phyloP scores from a whole-genome alignment of 2,888 invertebrate species.

The Dryadula phaetusa region DNA sequence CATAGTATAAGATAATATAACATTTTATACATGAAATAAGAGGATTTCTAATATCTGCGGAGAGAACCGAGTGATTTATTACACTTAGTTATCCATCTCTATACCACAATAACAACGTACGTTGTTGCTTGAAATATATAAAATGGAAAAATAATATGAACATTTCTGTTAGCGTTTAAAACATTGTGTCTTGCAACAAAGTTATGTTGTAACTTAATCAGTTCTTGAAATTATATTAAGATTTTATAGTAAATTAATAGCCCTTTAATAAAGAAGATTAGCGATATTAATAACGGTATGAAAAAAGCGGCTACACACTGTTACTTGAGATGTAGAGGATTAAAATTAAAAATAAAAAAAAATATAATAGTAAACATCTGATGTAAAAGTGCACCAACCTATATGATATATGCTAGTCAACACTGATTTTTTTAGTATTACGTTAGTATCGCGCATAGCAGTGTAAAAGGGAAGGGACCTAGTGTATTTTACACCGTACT shows the following conservation, averaged over 20 bases:
- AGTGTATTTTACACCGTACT: no score
- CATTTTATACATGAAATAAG: no score
- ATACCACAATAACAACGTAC: background rate
- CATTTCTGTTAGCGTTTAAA: background rate
- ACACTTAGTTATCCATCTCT: background rate
- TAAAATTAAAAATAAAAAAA: background rate
- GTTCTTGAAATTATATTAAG: slow-evolving; percentile 12
- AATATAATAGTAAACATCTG: slow-evolving; percentile 5
- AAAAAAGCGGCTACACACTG: background rate
- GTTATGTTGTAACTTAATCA: slow-evolving; percentile 15
- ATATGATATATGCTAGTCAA: no score
- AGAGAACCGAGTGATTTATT: background rate
- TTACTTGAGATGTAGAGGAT: background rate
- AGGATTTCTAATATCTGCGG: no score
- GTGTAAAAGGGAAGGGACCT: no score
- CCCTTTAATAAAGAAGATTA: slow-evolving; percentile 6
- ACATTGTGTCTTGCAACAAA: background rate
- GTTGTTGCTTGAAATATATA: background rate
- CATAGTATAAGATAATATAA: no score
- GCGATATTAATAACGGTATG: background rate
- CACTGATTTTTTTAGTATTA: no score
- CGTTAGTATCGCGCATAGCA: no score
- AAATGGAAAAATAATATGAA: background rate
- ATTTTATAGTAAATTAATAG: background rate
- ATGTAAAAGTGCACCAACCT: background rate